phyloP scores from a whole-genome alignment of 2,888 invertebrate genomes.

The Invenusta paracnida region DNA sequence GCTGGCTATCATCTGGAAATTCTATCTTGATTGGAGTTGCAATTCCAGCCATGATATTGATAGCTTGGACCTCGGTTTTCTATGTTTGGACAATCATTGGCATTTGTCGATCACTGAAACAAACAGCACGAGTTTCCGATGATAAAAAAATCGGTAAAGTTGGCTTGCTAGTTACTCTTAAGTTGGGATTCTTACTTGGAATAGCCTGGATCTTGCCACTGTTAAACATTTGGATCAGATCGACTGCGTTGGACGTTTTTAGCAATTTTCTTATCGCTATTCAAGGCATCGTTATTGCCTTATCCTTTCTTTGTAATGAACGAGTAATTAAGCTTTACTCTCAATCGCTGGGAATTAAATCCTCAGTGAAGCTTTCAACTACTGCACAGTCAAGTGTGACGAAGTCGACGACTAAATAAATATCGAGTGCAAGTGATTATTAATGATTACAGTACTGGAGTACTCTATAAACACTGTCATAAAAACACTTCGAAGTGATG shows the following conservation, averaged over 20 bases:
- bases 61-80: not conserved
- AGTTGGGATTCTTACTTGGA: not conserved
- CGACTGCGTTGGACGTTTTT: not conserved
- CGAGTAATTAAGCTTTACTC: no score
- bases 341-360: no score
- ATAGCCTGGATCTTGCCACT: conserved; percentile 7
- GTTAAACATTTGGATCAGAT: not conserved
- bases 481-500: no score
- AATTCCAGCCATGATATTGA: not conserved
- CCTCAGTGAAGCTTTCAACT: no score
- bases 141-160: not conserved
- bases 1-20: conserved; percentile 3
- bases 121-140: not conserved
- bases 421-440: no score
- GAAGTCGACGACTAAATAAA: no score
- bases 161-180: not conserved
- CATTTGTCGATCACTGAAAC: not conserved
- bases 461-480: no score
- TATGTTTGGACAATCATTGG: not conserved
- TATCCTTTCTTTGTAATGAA: not conserved
- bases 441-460: no score
- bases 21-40: not conserved
- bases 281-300: not conserved
- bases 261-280: not conserved
- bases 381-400: no score